phyloP scores from a whole-genome alignment of 2,113 vertebrate species.

The Irena cyanogastra region DNA sequence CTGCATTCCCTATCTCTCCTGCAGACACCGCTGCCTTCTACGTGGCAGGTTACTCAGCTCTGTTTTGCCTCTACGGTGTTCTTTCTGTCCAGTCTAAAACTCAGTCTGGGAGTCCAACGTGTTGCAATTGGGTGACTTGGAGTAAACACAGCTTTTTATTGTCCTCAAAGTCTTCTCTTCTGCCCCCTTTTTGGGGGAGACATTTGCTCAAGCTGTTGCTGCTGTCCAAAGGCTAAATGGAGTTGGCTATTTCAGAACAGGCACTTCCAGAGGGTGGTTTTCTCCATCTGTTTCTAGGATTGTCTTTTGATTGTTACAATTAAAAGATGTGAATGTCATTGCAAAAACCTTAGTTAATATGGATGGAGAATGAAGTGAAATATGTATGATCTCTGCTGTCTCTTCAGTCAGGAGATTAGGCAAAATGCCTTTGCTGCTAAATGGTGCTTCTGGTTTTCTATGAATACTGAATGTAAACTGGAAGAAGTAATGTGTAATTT shows the following conservation, averaged over 20 bases:
- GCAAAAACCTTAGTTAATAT: neutral
- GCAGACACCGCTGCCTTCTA: neutral
- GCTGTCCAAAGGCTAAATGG: accelerated
- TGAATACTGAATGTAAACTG: neutral
- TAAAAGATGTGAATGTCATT: neutral
- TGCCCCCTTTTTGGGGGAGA: neutral
- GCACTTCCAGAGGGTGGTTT: neutral
- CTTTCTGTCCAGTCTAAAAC: neutral
- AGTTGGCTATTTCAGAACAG: neutral
- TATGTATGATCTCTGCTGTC: neutral
- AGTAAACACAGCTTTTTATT: neutral
- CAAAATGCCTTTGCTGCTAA: neutral
- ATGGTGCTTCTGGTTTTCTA: neutral
- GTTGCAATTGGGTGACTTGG: neutral
- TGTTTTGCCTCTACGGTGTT: neutral
- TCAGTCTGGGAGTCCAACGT: neutral
- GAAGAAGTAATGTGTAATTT: neutral
- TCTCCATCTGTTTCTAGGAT: neutral
- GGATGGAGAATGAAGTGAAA: neutral
- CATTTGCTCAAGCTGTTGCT: neutral
- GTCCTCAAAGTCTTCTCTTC: neutral
- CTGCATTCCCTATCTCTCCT: neutral
- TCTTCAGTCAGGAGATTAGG: neutral
- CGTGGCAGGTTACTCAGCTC: accelerated
- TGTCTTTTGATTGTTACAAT: neutral